phyloP scores from a whole-genome alignment of 2,113 vertebrate genomes.

The Beaufortia kweichowensis region DNA sequence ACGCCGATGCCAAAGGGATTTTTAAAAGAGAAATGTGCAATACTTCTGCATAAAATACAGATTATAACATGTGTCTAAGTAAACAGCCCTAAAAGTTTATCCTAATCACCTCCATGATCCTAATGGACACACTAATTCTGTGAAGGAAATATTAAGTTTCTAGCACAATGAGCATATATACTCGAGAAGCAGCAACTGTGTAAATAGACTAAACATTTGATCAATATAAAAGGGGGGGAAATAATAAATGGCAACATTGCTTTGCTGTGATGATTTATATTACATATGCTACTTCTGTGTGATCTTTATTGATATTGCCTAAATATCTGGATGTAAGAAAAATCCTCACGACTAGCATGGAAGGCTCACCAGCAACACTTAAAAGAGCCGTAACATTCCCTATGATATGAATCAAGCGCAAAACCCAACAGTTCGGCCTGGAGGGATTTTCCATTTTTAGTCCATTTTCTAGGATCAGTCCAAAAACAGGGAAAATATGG shows the following conservation, averaged over 20 bases:
- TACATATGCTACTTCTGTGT: slow-evolving; percentile 39
- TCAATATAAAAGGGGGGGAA: neutral
- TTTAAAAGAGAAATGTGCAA: slow-evolving; percentile 51
- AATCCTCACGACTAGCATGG: neutral
- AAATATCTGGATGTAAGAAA: slow-evolving; percentile 24
- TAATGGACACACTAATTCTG: slow-evolving; percentile 10
- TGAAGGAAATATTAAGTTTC: slow-evolving; percentile 28
- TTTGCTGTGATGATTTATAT: slow-evolving; percentile 32
- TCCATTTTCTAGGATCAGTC: slow-evolving; percentile 43
- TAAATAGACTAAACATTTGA: slow-evolving; percentile 32
- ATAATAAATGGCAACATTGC: slow-evolving; percentile 16
- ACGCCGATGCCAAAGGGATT: neutral
- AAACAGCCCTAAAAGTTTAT: slow-evolving; percentile 33
- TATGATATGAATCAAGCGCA: slow-evolving; percentile 25
- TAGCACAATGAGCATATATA: slow-evolving; percentile 24
- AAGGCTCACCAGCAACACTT: slow-evolving; percentile 27
- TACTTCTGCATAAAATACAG: slow-evolving; percentile 39
- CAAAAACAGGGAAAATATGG: slow-evolving; percentile 43
- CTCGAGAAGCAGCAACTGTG: slow-evolving; percentile 42
- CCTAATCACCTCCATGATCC: neutral
- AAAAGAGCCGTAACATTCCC: slow-evolving; percentile 39
- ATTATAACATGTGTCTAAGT: neutral
- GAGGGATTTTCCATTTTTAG: slow-evolving; percentile 31
- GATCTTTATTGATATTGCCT: slow-evolving; percentile 37
- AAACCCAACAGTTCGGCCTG: slow-evolving; percentile 33